Base-by-base conservation (phyloP, 2,888 invertebrate genomes). In the Nudaria mundana region DNA sequence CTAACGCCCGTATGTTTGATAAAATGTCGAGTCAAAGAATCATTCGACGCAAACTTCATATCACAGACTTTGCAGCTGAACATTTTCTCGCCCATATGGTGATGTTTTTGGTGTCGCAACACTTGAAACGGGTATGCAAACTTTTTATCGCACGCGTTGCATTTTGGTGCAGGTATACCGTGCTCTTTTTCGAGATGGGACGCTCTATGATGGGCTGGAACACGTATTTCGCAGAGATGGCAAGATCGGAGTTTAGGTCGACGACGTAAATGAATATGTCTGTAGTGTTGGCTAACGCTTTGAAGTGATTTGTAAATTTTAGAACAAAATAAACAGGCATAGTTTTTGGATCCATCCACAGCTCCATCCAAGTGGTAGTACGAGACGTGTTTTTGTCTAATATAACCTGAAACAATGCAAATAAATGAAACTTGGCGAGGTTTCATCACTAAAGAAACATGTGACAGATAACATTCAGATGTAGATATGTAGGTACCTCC, bases 11-110 rank as follows among this genome's bases (percentile, higher is more conserved):
- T 54, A 42, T 73, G 72, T 3, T 55, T 57, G 0, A 49, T 11
- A 64, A 66, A 58, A 34, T 74, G 73, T 5, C 53, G 44, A 7
- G 44, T 59, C 16, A 81, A 49, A 33, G 67, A 63, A 0, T 62
- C 24, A 2, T 63, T 56, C 15, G 68, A 59, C 13, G 74, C 76
- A 44, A 91, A 91, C 0, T 63, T 71, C 52, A 85, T 90, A n/a
- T 80, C 71, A 49, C 91, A 91, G 0, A 86, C 53, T 5, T 75
- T 61, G 44, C 91, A 91, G 12, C 66, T 67, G 8, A 76, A 74
- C 15, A 71, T 83, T 41, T 56, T 75, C 25, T 75, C 76, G 0
- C 70, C 70, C 75, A 80, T 74, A 13, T 81, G 81, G 0, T 68
- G 67, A 18, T 67, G 70, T 40, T 70, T 71, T 16, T 79, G 79